Percentiles rank a stretch among this genome's conserved stretches.
phyloP scores from a whole-genome alignment of 2,797 vertebrate species.

The Echeneis naucrates region DNA sequence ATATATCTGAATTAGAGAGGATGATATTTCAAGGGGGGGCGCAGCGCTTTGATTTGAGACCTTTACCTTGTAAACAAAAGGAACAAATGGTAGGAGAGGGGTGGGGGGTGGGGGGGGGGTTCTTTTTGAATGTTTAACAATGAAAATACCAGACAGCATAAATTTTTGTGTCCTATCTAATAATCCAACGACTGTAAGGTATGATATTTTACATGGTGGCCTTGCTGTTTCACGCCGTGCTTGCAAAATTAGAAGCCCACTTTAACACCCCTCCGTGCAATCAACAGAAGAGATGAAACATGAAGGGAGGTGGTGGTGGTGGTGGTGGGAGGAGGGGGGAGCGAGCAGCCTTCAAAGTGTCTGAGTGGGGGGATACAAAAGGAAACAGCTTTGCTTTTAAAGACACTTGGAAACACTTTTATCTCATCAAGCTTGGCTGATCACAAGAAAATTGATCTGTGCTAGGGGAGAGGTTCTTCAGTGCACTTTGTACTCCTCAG shows the following conservation, averaged over 20 bases:
- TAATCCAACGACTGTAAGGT: not conserved
- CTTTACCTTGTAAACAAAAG: constrained; percentile 16
- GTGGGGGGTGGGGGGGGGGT: too few species aligned
- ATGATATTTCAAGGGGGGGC: constrained; percentile 27
- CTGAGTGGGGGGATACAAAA: constrained; percentile 57
- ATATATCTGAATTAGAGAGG: constrained; percentile 51
- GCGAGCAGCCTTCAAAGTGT: constrained; percentile 64
- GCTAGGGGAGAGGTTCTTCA: constrained; percentile 55
- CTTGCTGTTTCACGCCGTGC: constrained; percentile 37
- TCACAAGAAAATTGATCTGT: constrained; percentile 81
- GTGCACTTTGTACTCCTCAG: constrained; percentile 63
- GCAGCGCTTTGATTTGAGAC: constrained; percentile 43
- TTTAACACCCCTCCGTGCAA: constrained; percentile 39
- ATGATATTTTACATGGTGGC: constrained; percentile 43
- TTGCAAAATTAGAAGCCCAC: constrained; percentile 51
- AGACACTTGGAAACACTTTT: constrained; percentile 74
- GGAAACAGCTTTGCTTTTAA: constrained; percentile 70
- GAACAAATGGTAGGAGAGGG: not conserved
- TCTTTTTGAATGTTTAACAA: constrained; percentile 27
- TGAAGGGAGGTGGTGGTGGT: too few species aligned
- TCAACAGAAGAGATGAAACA: constrained; percentile 56
- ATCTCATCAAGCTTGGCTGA: constrained; percentile 77
- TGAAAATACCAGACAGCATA: constrained; percentile 13
- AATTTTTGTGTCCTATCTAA: constrained; percentile 15
- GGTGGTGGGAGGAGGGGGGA: too few species aligned